Percentiles rank a stretch among this genome's conserved stretches.
phyloP scores from a whole-genome alignment of 2,888 invertebrate genomes.

The Brachyptera risi region DNA sequence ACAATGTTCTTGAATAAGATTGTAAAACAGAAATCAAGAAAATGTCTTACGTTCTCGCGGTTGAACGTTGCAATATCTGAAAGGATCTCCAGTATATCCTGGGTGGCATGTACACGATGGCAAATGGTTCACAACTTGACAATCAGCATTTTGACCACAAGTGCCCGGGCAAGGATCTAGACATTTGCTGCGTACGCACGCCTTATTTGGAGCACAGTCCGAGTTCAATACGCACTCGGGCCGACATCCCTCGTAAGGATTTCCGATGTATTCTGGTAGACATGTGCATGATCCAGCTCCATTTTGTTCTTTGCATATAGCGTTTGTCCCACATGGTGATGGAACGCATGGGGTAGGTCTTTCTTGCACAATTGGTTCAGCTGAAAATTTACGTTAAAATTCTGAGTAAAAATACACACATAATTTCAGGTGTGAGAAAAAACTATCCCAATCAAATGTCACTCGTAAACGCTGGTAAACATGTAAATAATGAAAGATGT shows the following conservation, averaged over 20 bases:
- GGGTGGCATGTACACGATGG: conserved; percentile 62
- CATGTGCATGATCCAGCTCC: conserved; percentile 49
- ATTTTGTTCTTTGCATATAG: conserved; percentile 38
- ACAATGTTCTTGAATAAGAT: too few species aligned
- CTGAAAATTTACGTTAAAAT: conserved; percentile 22
- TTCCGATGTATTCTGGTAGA: conserved; percentile 40
- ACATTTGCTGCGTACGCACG: conserved; percentile 75
- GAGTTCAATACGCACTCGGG: conserved; percentile 75
- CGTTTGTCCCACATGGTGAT: conserved; percentile 38
- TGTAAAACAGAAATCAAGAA: too few species aligned
- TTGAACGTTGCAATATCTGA: conserved; percentile 54
- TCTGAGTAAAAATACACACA: background rate
- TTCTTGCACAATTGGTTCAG: conserved; percentile 24
- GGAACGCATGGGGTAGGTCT: conserved; percentile 30
- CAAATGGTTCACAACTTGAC: conserved; percentile 61
- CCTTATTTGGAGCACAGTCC: conserved; percentile 66
- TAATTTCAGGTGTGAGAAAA: background rate
- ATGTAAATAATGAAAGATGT: too few species aligned
- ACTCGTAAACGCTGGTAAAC: too few species aligned
- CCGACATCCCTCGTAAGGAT: conserved; percentile 51
- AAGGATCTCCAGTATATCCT: conserved; percentile 73
- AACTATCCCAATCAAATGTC: too few species aligned
- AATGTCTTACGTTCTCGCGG: conserved; percentile 26
- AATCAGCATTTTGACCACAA: conserved; percentile 69
- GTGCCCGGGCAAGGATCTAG: conserved; percentile 69